Percentiles rank a stretch among this genome's conserved stretches.
Conservation (phyloP, 2,888 invertebrate species). For the Caradrina clavipalpis region DNA sequence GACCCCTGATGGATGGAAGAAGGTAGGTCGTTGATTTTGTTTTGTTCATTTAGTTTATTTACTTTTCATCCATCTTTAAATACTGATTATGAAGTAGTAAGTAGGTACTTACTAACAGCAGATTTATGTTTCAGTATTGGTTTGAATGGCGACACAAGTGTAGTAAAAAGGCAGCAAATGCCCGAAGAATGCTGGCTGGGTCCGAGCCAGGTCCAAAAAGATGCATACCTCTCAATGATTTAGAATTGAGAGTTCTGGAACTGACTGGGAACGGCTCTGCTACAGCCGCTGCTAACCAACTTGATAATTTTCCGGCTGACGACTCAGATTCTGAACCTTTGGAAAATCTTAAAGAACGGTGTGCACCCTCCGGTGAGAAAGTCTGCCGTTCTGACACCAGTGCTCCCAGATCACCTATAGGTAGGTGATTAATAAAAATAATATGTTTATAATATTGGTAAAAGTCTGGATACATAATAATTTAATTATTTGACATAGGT, state of each 20-base stretch:
- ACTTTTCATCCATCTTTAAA: background rate
- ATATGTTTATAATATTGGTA: background rate
- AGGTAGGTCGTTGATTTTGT: slow-evolving; percentile 68
- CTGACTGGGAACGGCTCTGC: slow-evolving; percentile 76
- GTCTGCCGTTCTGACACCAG: slow-evolving; percentile 44
- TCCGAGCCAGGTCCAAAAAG: slow-evolving; percentile 72
- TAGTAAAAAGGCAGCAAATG: slow-evolving; percentile 83
- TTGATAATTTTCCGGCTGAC: slow-evolving; percentile 75
- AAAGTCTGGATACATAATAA: background rate
- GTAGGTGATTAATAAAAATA: slow-evolving; percentile 19
- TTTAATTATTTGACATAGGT: background rate
- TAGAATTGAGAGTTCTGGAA: slow-evolving; percentile 83
- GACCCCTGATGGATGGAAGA: slow-evolving; percentile 84
- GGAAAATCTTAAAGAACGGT: slow-evolving; percentile 70
- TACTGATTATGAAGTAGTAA: background rate
- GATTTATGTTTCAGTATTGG: slow-evolving; percentile 78
- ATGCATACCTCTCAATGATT: slow-evolving; percentile 80
- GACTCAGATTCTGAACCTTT: slow-evolving; percentile 80
- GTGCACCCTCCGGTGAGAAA: slow-evolving; percentile 54
- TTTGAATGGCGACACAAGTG: slow-evolving; percentile 87
- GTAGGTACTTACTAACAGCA: background rate
- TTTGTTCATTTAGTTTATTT: no score
- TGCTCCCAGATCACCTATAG: slow-evolving; percentile 49
- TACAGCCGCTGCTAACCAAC: slow-evolving; percentile 67
- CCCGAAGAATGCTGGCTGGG: slow-evolving; percentile 71